phyloP scores from a whole-genome alignment of 2,888 invertebrate species.

The Torymus texanus region DNA sequence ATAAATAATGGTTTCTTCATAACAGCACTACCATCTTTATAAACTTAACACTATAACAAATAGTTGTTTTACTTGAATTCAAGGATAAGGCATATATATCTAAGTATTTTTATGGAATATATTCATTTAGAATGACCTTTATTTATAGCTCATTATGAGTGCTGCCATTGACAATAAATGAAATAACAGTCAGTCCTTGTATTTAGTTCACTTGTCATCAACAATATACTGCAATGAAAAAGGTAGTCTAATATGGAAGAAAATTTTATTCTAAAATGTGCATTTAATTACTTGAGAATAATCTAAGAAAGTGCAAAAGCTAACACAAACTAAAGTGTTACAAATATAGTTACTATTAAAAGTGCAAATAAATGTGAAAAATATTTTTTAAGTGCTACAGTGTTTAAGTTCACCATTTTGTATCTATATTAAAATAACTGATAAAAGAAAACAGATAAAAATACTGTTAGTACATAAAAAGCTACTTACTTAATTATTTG shows the following conservation, averaged over 20 bases:
- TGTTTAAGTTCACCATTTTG: background rate
- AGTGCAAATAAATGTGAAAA: slow-evolving; percentile 45
- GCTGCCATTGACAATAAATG: slow-evolving; percentile 30
- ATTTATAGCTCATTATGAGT: slow-evolving; percentile 29
- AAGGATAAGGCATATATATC: slow-evolving; percentile 31
- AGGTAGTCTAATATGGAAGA: slow-evolving; percentile 12
- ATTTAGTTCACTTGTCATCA: slow-evolving; percentile 16
- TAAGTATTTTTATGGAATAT: slow-evolving; percentile 28
- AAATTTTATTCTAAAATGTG: background rate
- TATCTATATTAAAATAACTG: too few relatives aligned
- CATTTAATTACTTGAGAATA: background rate
- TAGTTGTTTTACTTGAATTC: slow-evolving; percentile 27
- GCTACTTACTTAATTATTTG: slow-evolving; percentile 37
- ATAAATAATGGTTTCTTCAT: background rate
- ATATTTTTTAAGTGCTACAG: background rate
- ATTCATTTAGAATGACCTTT: slow-evolving; percentile 44
- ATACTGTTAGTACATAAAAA: background rate
- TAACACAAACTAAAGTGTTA: background rate
- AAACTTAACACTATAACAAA: slow-evolving; percentile 11
- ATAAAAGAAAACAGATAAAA: background rate
- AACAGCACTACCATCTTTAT: slow-evolving; percentile 19
- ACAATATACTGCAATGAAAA: slow-evolving; percentile 45
- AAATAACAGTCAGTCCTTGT: slow-evolving; percentile 31
- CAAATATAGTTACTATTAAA: background rate
- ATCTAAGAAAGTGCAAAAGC: slow-evolving; percentile 7